phyloP scores from a whole-genome alignment of 1,140 invertebrate genomes.

The Brachionus calyciflorus region DNA sequence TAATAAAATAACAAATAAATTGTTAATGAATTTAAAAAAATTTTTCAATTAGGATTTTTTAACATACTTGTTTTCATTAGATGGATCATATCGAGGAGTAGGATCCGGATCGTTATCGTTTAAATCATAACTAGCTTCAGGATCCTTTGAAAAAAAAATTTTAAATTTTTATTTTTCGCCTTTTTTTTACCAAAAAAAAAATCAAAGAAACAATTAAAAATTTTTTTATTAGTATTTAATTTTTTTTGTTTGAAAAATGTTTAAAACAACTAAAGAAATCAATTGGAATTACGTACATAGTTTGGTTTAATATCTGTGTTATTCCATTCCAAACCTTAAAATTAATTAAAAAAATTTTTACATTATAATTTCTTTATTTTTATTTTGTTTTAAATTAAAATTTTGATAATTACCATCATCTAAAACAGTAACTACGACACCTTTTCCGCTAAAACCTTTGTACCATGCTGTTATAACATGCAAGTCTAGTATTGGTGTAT shows the following conservation, averaged over 20 bases:
- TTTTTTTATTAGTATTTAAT: constrained; percentile 24
- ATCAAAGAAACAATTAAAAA: background rate
- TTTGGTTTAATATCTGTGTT: constrained; percentile 38
- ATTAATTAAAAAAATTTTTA: background rate
- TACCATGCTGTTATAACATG: constrained; percentile 57
- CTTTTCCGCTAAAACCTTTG: constrained; percentile 50
- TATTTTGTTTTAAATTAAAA: too few species aligned
- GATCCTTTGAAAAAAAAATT: constrained; percentile 66
- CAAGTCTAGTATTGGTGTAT: constrained; percentile 52
- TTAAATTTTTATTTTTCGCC: too few species aligned
- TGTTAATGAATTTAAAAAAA: background rate
- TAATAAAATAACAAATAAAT: background rate
- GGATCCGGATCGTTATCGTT: constrained; percentile 60
- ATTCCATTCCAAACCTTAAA: constrained; percentile 42
- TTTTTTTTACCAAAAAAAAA: too few species aligned
- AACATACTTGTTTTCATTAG: constrained; percentile 59
- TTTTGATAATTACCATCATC: constrained; percentile 54
- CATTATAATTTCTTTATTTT: too few species aligned
- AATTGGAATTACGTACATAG: constrained; percentile 58
- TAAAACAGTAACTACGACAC: constrained; percentile 51
- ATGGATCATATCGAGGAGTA: constrained; percentile 63
- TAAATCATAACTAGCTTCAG: constrained; percentile 59
- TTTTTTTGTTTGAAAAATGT: background rate
- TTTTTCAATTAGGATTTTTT: background rate
- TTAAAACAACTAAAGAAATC: too few species aligned